These are phyloP conservation scores for Camptogramma bilineatum DNA, from an alignment of 2,888 invertebrate species.

Conservation along the genomic window DNA sequence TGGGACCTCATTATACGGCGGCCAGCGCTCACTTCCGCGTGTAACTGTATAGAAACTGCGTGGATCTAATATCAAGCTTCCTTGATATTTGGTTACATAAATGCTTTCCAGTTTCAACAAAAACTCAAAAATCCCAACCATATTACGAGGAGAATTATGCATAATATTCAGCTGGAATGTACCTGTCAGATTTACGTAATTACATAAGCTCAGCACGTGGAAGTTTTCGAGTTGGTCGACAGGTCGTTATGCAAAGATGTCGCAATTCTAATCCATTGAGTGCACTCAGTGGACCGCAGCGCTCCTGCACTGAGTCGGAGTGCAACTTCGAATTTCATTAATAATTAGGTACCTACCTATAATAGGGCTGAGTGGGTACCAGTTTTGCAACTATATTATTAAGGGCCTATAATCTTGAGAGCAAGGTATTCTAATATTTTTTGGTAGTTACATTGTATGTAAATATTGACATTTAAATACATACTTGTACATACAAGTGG, in stretches of 20 bases:
- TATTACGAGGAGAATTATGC: background rate
- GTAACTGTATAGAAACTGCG: slow-evolving; percentile 50
- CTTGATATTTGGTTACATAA: slow-evolving; percentile 48
- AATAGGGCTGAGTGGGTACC: slow-evolving; percentile 24
- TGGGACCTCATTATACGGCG: slow-evolving; percentile 44
- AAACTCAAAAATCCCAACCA: background rate
- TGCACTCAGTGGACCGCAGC: slow-evolving; percentile 30
- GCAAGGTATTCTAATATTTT: background rate
- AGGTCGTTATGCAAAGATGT: slow-evolving; percentile 31
- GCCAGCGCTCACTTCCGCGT: slow-evolving; percentile 49
- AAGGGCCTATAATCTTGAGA: slow-evolving; percentile 3
- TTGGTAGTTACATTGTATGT: background rate
- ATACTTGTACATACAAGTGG: no score
- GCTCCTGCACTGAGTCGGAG: slow-evolving; percentile 17
- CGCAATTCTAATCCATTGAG: slow-evolving; percentile 38
- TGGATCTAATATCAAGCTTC: slow-evolving; percentile 48
- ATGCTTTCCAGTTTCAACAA: background rate
- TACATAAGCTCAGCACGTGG: background rate
- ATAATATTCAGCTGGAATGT: background rate
- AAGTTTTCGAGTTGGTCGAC: slow-evolving; percentile 26
- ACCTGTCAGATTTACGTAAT: background rate
- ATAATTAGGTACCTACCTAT: slow-evolving; percentile 26
- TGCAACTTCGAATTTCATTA: slow-evolving; percentile 35
- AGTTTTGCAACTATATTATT: slow-evolving; percentile 14
- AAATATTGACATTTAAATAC: no score